These are phyloP conservation scores for Mythimna loreyi DNA, from an alignment of 2,888 invertebrate species.

Conservation along the genomic window DNA sequence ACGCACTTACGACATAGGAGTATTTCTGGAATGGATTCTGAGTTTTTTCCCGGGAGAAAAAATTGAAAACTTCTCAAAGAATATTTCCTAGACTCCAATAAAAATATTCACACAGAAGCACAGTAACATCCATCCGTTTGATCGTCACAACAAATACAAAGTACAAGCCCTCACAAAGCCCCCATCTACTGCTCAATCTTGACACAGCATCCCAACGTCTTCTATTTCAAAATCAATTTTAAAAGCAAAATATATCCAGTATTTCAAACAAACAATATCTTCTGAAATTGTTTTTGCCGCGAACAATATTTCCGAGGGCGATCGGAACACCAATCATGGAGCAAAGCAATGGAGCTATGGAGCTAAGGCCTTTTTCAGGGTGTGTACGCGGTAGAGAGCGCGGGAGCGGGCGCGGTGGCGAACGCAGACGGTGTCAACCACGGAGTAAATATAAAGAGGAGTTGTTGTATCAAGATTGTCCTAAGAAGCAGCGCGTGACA, in stretches of 20 bases:
- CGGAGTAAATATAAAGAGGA: no score
- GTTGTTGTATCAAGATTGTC: no score
- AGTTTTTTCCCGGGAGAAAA: no score
- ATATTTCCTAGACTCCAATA: slow-evolving; percentile 2
- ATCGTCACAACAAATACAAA: slow-evolving; percentile 44
- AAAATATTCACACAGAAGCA: slow-evolving; percentile 3
- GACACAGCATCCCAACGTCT: slow-evolving; percentile 57
- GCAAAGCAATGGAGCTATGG: slow-evolving; percentile 54
- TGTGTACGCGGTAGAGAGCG: not conserved
- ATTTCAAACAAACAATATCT: slow-evolving; percentile 67
- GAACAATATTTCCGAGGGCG: slow-evolving; percentile 64
- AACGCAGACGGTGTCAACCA: not conserved
- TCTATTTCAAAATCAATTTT: slow-evolving; percentile 66
- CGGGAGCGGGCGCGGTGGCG: not conserved
- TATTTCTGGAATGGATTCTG: no score
- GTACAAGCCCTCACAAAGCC: slow-evolving; percentile 45
- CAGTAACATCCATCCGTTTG: slow-evolving; percentile 4
- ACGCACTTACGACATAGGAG: no score
- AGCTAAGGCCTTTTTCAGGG: slow-evolving; percentile 19
- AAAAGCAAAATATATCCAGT: slow-evolving; percentile 65
- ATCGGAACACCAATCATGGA: slow-evolving; percentile 64
- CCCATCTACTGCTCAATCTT: slow-evolving; percentile 59
- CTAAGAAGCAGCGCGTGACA: no score
- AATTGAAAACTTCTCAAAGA: not conserved
- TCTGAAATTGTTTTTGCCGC: slow-evolving; percentile 65